Evolutionary conservation across 2,113 vertebrate species (phyloP), one percentile per base, ranked within the genome.

Genomic region (Stegastes partitus): DNA sequence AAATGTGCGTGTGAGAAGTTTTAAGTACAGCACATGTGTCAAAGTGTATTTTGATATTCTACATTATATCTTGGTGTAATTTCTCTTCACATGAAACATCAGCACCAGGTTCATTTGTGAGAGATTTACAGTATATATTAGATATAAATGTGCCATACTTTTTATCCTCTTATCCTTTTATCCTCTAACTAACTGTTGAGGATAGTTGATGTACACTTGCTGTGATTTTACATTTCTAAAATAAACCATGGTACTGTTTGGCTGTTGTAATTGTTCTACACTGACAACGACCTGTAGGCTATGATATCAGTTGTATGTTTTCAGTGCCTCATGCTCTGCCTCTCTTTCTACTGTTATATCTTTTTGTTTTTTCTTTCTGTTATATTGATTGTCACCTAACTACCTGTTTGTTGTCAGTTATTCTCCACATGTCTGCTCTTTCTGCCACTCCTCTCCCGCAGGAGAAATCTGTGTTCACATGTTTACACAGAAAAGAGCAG

Each of bases 401-500:
- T 23, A 18, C 23, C 44, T 15, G 5, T 37, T 62, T 51, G 4
- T 28, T 56, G 26, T 50, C 42, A 54, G 21, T 37, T 54, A 1
- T 58, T 42, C 0, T 11, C 72, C 19, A 37, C 70, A 71, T 10
- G 28, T 53, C 28, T 10, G 4, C 44, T 75, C 12, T 55, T 51
- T 56, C 11, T 31, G 44, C 56, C 19, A 42, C 6, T 4, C 31
- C 26, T 34, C 50, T 5, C 28, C 42, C 37, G 49, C 65, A 11
- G 19, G 12, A 37, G 22, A 62, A 74, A 74, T n/a, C 18, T 26
- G 47, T 59, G 57, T 74, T 51, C 0, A 2, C 15, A 23, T 53
- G 69, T 54, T 76, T 68, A 39, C 34, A 71, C 42, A 54, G 59
- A 58, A 73, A 51, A 51, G 16, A 74, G 68, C 25, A 11, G 14